phyloP scores from a whole-genome alignment of 1,140 invertebrate species.

The Pristionchus pacificus region DNA sequence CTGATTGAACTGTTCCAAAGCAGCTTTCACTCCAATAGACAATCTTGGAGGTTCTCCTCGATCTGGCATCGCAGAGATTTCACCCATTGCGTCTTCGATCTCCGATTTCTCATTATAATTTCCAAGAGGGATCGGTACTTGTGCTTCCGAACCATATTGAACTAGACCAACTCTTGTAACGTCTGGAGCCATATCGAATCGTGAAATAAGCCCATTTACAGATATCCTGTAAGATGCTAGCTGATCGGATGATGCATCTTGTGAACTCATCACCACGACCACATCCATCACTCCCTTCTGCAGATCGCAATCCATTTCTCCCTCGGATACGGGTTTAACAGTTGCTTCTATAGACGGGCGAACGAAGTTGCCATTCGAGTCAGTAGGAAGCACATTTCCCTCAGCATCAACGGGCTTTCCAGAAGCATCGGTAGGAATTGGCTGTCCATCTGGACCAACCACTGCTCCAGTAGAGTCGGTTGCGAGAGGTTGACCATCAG shows the following conservation, averaged over 20 bases:
- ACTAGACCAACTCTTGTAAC: slow-evolving; percentile 37
- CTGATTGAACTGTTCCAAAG: slow-evolving; percentile 38
- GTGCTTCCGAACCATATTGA: slow-evolving; percentile 40
- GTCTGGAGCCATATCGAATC: slow-evolving; percentile 41
- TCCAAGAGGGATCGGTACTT: slow-evolving; percentile 43
- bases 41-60: slow-evolving; percentile 29
- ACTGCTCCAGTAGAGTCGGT: slow-evolving; percentile 27
- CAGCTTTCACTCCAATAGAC: slow-evolving; percentile 26
- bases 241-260: not conserved
- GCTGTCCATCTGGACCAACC: slow-evolving; percentile 16
- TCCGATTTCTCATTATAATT: slow-evolving; percentile 44
- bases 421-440: slow-evolving; percentile 25
- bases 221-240: slow-evolving; percentile 5
- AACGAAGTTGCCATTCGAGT: slow-evolving; percentile 24
- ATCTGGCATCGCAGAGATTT: slow-evolving; percentile 11
- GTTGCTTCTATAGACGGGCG: slow-evolving; percentile 7
- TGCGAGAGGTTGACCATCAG: slow-evolving; percentile 27
- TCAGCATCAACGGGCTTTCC: slow-evolving; percentile 27
- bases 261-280: not conserved
- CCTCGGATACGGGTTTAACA: not conserved
- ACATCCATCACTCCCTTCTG: not conserved
- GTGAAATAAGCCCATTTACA: slow-evolving; percentile 2
- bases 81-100: slow-evolving; percentile 15
- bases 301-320: not conserved
- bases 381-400: slow-evolving; percentile 34